Percentiles rank a stretch among this genome's conserved stretches.
Evolutionary conservation across 1,140 invertebrate species (phyloP).

Genomic region (Battus philenor): DNA sequence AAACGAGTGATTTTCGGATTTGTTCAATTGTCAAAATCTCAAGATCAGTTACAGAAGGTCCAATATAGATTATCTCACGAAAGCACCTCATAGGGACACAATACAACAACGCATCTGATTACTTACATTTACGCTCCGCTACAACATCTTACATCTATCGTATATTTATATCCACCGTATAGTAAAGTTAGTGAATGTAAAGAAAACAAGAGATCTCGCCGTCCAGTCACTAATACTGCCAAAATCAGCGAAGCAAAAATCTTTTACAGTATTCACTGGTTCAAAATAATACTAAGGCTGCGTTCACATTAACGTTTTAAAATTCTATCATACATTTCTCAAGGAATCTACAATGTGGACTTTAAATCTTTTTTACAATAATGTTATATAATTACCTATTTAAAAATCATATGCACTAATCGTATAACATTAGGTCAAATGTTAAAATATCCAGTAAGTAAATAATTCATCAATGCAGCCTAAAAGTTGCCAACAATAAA

Average conservation of each 20-base stretch:
- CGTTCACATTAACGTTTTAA: slow-evolving; percentile 4
- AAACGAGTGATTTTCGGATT: background rate
- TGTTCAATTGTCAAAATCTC: no score
- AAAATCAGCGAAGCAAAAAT: slow-evolving; percentile 31
- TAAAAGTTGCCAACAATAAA: slow-evolving; percentile 18
- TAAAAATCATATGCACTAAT: no score
- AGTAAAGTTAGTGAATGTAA: slow-evolving; percentile 51
- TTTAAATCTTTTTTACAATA: background rate
- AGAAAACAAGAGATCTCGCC: slow-evolving; percentile 57
- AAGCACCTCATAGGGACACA: slow-evolving; percentile 31
- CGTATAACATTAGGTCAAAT: no score
- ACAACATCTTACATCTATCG: slow-evolving; percentile 55
- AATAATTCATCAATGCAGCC: no score
- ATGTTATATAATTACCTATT: no score
- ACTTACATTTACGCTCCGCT: slow-evolving; percentile 41
- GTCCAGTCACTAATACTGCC: slow-evolving; percentile 62
- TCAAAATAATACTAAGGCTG: slow-evolving; percentile 39
- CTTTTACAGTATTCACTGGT: slow-evolving; percentile 32
- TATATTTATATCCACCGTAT: slow-evolving; percentile 69
- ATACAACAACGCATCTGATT: slow-evolving; percentile 61
- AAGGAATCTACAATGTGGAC: background rate
- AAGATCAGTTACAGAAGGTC: no score
- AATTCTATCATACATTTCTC: background rate
- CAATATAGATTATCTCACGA: background rate
- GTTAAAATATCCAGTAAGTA: no score